A percentile compares a stretch with the other conserved stretches of the same genome.
These are phyloP conservation scores for Bungarus multicinctus DNA, from an alignment of 2,113 vertebrate genomes.

Conservation along the genomic window DNA sequence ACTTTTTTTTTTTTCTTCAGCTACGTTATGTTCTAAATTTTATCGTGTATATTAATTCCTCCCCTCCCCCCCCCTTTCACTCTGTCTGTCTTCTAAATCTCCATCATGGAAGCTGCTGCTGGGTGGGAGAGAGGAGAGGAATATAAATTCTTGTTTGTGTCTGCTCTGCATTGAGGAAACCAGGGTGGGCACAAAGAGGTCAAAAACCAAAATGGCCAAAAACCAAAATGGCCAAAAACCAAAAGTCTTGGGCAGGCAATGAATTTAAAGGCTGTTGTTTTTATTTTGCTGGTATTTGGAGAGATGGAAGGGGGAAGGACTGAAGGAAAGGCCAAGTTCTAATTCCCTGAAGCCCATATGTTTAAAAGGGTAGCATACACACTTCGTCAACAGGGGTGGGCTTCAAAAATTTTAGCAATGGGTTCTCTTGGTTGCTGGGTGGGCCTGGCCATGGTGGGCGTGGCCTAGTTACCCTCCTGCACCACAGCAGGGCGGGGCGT, in stretches of 20 bases:
- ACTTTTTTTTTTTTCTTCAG: conserved; percentile 58
- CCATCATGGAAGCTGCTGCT: not conserved
- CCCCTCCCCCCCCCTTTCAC: conserved; percentile 6
- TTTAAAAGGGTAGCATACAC: too few relatives aligned
- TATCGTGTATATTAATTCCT: conserved; percentile 58
- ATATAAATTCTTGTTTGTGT: conserved; percentile 35
- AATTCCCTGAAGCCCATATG: not conserved
- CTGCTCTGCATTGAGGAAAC: not conserved
- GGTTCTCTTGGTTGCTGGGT: too few relatives aligned
- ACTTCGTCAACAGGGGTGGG: too few relatives aligned
- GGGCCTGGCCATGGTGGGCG: too few relatives aligned
- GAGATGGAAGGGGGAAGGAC: not conserved
- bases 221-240: not conserved
- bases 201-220: not conserved
- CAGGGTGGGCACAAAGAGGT: not conserved
- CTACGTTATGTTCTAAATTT: conserved; percentile 51
- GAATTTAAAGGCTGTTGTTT: not conserved
- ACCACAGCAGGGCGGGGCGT: too few relatives aligned
- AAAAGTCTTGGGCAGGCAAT: not conserved
- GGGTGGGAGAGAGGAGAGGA: not conserved
- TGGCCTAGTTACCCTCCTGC: too few relatives aligned
- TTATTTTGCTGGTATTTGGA: not conserved
- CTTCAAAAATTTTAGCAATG: too few relatives aligned
- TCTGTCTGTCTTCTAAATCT: conserved; percentile 37
- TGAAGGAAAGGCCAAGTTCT: not conserved